phyloP scores from a whole-genome alignment of 2,113 vertebrate genomes.

The Plecotus auritus region DNA sequence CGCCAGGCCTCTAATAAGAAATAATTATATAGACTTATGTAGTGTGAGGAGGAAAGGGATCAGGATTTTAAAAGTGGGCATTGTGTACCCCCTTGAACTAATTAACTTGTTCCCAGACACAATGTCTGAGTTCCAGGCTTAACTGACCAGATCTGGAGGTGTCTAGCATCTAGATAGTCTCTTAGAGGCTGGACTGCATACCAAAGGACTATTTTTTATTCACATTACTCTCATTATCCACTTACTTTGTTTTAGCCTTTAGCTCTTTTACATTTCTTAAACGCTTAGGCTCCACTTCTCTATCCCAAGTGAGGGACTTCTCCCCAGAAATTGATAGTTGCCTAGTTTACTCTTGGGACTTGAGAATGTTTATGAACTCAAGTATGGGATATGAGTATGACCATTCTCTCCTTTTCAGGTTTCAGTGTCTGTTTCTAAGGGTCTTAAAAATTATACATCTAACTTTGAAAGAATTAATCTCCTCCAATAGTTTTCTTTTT shows the following conservation, averaged over 20 bases:
- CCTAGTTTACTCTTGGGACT: background rate
- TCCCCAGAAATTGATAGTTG: background rate
- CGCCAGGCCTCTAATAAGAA: background rate
- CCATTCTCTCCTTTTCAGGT: background rate
- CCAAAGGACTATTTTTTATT: background rate
- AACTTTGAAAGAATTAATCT: background rate
- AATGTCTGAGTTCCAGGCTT: background rate
- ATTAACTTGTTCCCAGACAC: background rate
- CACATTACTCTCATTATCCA: background rate
- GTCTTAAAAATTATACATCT: background rate
- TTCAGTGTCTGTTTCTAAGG: background rate
- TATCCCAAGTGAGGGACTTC: background rate
- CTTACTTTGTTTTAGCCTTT: background rate
- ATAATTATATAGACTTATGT: background rate
- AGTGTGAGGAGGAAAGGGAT: background rate
- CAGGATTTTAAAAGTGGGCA: background rate
- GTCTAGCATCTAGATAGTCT: background rate
- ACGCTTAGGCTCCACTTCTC: background rate
- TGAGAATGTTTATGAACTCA: background rate
- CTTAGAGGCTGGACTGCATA: background rate
- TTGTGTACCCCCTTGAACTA: accelerated
- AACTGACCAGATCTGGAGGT: background rate
- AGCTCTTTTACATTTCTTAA: background rate
- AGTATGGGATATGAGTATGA: background rate
- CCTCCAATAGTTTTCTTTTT: background rate